phyloP scores from a whole-genome alignment of 2,888 invertebrate species.

The Mylabris sibirica region DNA sequence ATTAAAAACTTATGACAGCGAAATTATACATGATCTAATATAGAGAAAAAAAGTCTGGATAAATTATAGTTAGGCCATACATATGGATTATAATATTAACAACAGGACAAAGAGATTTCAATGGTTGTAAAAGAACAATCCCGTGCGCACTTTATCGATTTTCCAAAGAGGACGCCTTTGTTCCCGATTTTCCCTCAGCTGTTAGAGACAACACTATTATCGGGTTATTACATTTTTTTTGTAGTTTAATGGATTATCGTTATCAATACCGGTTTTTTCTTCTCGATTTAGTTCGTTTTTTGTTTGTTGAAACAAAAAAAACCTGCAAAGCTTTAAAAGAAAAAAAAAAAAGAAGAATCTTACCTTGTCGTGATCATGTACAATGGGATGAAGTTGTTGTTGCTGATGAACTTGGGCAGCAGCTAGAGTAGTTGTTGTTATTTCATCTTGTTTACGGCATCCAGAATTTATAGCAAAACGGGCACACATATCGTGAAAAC shows the following conservation, averaged over 20 bases:
- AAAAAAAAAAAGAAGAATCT: slow-evolving; percentile 38
- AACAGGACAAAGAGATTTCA: slow-evolving; percentile 23
- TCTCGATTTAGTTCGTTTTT: not conserved
- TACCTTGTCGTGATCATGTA: slow-evolving; percentile 61
- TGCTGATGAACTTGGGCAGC: not conserved
- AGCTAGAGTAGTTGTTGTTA: slow-evolving; percentile 30
- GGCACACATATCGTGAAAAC: slow-evolving; percentile 69
- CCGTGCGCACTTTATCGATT: slow-evolving; percentile 35
- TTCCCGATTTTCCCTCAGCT: slow-evolving; percentile 32
- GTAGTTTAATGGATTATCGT: not conserved
- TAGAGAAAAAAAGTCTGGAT: not conserved
- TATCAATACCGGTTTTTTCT: not conserved
- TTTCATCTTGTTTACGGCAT: slow-evolving; percentile 60
- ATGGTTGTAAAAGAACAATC: slow-evolving; percentile 29
- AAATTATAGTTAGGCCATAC: not conserved
- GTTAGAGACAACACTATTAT: slow-evolving; percentile 14
- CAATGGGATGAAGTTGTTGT: not conserved
- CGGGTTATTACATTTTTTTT: not conserved
- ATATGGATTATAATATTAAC: not conserved
- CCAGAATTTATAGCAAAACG: slow-evolving; percentile 58
- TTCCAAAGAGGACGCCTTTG: slow-evolving; percentile 33
- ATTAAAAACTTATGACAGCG: not conserved
- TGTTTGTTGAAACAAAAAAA: too few species aligned
- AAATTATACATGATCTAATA: not conserved
- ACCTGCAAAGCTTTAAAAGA: too few species aligned